Conservation (phyloP, 1,140 invertebrate genomes). For the Magallana angulata region DNA sequence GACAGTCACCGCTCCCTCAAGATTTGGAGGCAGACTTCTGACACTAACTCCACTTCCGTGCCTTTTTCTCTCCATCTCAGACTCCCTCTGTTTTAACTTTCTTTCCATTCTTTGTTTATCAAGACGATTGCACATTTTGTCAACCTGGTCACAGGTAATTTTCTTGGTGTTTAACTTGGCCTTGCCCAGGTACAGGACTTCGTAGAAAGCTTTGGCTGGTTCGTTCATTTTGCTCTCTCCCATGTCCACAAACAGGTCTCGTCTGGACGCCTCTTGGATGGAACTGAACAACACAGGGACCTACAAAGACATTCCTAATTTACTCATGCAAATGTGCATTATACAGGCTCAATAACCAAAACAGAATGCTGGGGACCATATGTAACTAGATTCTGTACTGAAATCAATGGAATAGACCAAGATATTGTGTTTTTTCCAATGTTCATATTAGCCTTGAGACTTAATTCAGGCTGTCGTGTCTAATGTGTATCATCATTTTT, state of each 20-base stretch:
- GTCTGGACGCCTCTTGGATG: conserved; percentile 75
- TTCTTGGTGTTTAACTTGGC: conserved; percentile 83
- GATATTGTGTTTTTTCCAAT: not conserved
- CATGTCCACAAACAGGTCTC: conserved; percentile 63
- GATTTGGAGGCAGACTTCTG: conserved; percentile 72
- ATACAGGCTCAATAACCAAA: not conserved
- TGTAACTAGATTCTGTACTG: not conserved
- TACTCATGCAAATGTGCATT: conserved; percentile 22
- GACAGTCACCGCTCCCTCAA: conserved; percentile 69
- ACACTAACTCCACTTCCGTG: conserved; percentile 76
- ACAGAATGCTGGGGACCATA: not conserved
- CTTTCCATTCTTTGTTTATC: conserved; percentile 88
- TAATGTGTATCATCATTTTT: not conserved
- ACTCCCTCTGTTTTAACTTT: conserved; percentile 60
- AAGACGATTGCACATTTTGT: conserved; percentile 93
- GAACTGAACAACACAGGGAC: conserved; percentile 78
- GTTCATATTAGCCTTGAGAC: not conserved
- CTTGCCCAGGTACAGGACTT: conserved; percentile 73
- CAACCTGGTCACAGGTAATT: conserved; percentile 92
- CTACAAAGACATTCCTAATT: conserved; percentile 62
- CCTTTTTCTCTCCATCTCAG: conserved; percentile 58
- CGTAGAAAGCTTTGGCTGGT: conserved; percentile 63
- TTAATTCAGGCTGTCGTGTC: not conserved
- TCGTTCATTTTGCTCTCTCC: conserved; percentile 55
- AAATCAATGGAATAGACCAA: not conserved